phyloP scores from a whole-genome alignment of 2,888 invertebrate species.

The Sipunculus nudus region DNA sequence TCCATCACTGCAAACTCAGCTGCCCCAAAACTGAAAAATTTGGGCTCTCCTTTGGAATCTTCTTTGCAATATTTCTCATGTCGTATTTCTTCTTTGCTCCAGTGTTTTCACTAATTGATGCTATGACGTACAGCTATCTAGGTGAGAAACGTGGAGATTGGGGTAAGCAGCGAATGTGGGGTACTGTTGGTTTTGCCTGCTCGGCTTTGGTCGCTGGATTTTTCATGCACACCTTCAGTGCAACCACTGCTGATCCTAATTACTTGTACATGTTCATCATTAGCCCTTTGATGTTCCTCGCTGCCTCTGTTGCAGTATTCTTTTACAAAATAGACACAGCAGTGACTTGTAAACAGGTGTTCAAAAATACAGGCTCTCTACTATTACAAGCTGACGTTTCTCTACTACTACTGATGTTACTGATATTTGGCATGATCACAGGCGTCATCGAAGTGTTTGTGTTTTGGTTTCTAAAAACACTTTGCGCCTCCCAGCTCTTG shows the following conservation, averaged over 20 bases:
- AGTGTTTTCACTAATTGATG: conserved; percentile 88
- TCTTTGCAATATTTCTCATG: conserved; percentile 81
- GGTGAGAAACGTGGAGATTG: conserved; percentile 83
- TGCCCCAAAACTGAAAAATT: conserved; percentile 8
- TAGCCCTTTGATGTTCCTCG: too few species aligned
- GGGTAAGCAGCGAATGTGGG: conserved; percentile 88
- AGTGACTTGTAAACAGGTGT: conserved; percentile 66
- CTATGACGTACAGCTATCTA: conserved; percentile 85
- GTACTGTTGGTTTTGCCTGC: conserved; percentile 83
- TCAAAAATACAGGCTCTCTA: conserved; percentile 79
- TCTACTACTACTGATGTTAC: conserved; percentile 82
- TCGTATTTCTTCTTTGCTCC: conserved; percentile 85
- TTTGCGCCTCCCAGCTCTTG: conserved; percentile 43
- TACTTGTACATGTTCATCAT: too few species aligned
- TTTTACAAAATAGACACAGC: conserved; percentile 46
- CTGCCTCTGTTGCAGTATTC: conserved; percentile 77
- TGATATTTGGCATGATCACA: conserved; percentile 85
- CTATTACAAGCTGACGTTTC: conserved; percentile 82
- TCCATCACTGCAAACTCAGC: background rate
- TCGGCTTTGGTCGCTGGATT: conserved; percentile 57
- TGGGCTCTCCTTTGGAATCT: conserved; percentile 76
- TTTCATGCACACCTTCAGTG: conserved; percentile 47
- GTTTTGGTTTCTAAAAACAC: conserved; percentile 71
- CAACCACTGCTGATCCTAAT: too few species aligned
- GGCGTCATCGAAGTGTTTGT: conserved; percentile 90